Evolutionary conservation across 2,797 vertebrate genomes (phyloP), one percentile per base, ranked within the genome.

Genomic region (Phalloptychus januarius): DNA sequence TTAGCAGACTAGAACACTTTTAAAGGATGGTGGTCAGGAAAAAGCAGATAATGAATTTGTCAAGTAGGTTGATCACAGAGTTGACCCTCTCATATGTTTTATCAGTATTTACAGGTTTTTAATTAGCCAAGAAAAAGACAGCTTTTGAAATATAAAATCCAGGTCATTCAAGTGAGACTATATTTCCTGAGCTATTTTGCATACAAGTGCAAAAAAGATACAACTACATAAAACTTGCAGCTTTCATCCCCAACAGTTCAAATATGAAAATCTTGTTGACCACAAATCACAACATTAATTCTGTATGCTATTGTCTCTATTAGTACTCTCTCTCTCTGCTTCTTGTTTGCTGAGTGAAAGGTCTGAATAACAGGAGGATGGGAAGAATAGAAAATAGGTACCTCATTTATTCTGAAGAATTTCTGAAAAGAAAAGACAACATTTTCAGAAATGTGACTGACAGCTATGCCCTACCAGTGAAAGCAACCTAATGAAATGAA

Each of bases 371-470:
- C 86, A 91, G 88, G 69, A 73, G 74, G 75, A 46, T 70, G 36
- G 20, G 54, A 28, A 77, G 83, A 90, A 85, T 65, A 85, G 76
- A 78, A 88, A 89, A 80, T 67, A 85, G 77, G 79, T 81, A 76
- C 82, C 87, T 91, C 85, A 89, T 83, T 91, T 85, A 87, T 85
- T 87, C 79, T 48, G 46, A 52, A 25, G 83, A 83, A 85, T 88
- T 85, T 87, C 78, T 81, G 74, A 87, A 81, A 87, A 88, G 65
- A 89, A 56, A 86, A 89, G 77, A 88, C 75, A 84, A 85, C 79
- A 88, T 87, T 91, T 89, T 84, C 83, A 79, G 73, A 88, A 86
- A 82, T 83, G 52, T 93, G 90, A 93, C 71, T 88, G 94, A 93
- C 90, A 91, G 90, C 84, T 85, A 65, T 74, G 83, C 90, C 87